Evolutionary conservation across 2,888 invertebrate genomes (phyloP), one percentile per base, ranked within the genome.

Genomic region (Harmothoe impar): DNA sequence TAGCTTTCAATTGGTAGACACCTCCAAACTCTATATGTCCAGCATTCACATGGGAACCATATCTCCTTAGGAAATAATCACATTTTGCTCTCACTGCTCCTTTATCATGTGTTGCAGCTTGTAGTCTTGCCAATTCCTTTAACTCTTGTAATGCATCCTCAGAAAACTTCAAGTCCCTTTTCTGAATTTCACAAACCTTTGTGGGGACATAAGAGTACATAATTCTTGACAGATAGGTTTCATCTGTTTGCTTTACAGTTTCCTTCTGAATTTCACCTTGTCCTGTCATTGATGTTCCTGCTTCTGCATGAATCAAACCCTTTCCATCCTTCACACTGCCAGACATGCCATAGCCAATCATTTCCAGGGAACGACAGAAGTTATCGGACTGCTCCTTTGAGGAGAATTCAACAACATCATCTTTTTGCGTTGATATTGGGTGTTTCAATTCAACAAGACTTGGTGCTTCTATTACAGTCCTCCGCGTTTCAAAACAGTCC

Each of bases 31-130:
- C n/a, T 0, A 35, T 33, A 25, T 23, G 0, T 25, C 81, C 81
- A 81, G 35, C 43, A 81, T 81, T 81, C 3, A 81, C n/a, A 23
- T 81, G 81, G 5, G 81, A 81, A 7, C 81, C 81, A 81, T 81
- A 81, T 43, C 35, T 81, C 23, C 1, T 35, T 1, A 81, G 25
- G 43, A 81, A 43, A 7, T 81, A 5, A 1, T 25, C 7, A 31
- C 77, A 77, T 25, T 77, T 31, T 25, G 1, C 1, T 31, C 25
- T 31, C 3, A 7, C 17, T 23, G 5, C 20, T 25, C 77, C 17
- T 77, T 25, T 1, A 31, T 31, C 5, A n/a, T n/a, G n/a, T n/a
- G n/a, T n/a, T n/a, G n/a, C n/a, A n/a, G n/a, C n/a, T n/a, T n/a
- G n/a, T n/a, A 77, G 31, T 7, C 25, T 5, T 15, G 5, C 77